Conservation (phyloP, 2,113 vertebrate genomes). For the Hypanus sabinus region DNA sequence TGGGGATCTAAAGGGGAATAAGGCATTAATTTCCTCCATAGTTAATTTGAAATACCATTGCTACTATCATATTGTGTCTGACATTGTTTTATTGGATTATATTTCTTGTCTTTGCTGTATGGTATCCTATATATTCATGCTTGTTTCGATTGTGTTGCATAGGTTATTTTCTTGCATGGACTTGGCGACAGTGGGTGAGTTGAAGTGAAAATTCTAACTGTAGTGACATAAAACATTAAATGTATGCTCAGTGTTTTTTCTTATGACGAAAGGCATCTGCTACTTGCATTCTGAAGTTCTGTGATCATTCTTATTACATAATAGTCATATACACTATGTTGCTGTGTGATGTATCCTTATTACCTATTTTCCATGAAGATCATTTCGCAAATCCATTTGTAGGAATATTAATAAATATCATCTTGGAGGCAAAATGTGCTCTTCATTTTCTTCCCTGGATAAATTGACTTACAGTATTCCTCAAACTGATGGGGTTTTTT, state of each 20-base stretch:
- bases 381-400: not conserved
- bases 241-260: not conserved
- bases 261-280: not conserved
- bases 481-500: not conserved
- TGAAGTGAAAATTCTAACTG: not conserved
- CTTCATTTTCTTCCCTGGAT: not conserved
- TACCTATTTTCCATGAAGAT: not conserved
- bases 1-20: too few species aligned
- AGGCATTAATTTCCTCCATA: not conserved
- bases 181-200: slow-evolving; percentile 93
- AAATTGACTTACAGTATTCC: not conserved
- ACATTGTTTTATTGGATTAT: not conserved
- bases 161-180: slow-evolving; percentile 98
- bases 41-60: not conserved
- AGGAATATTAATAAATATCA: not conserved
- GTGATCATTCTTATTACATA: not conserved
- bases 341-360: not conserved
- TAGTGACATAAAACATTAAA: not conserved
- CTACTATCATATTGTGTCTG: not conserved
- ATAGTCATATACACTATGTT: not conserved
- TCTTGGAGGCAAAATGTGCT: not conserved
- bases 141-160: slow-evolving; percentile 40
- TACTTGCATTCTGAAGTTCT: not conserved
- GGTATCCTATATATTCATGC: not conserved
- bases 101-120: not conserved